Evolutionary conservation across 2,888 invertebrate genomes (phyloP).

Genomic region (Pemphredon lugubris): DNA sequence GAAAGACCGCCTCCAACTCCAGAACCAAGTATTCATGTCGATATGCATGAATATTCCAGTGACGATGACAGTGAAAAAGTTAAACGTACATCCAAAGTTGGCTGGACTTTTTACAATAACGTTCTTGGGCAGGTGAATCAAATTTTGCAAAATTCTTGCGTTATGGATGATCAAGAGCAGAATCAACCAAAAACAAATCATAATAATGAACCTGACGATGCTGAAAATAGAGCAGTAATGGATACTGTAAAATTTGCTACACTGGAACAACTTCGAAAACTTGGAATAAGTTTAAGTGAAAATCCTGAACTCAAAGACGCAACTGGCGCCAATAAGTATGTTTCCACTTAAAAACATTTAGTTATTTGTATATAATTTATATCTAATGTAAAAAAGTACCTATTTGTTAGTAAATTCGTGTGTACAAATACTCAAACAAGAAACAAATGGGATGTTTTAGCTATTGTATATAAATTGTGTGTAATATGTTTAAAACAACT

Average conservation of each 20-base stretch:
- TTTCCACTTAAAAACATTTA: background rate
- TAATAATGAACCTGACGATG: constrained; percentile 49
- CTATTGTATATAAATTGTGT: too few species aligned
- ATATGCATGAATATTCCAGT: constrained; percentile 81
- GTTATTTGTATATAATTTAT: background rate
- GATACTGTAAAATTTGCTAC: constrained; percentile 77
- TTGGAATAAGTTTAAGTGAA: constrained; percentile 76
- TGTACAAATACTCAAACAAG: too few species aligned
- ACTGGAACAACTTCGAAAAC: constrained; percentile 75
- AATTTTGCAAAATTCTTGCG: constrained; percentile 81
- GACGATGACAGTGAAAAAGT: constrained; percentile 82
- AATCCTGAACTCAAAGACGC: constrained; percentile 66
- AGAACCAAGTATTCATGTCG: constrained; percentile 82
- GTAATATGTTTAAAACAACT: too few species aligned
- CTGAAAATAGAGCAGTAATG: constrained; percentile 55
- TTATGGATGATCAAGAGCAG: constrained; percentile 53
- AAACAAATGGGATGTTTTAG: too few species aligned
- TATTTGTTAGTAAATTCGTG: too few species aligned
- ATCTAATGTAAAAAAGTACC: too few species aligned
- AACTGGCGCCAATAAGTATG: constrained; percentile 67
- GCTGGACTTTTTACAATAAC: constrained; percentile 88
- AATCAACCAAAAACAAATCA: constrained; percentile 25
- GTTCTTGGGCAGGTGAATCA: constrained; percentile 85
- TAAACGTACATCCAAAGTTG: constrained; percentile 83
- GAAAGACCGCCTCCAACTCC: constrained; percentile 80